Conservation (phyloP, 2,888 invertebrate genomes). For the Hypomecis punctinalis region DNA sequence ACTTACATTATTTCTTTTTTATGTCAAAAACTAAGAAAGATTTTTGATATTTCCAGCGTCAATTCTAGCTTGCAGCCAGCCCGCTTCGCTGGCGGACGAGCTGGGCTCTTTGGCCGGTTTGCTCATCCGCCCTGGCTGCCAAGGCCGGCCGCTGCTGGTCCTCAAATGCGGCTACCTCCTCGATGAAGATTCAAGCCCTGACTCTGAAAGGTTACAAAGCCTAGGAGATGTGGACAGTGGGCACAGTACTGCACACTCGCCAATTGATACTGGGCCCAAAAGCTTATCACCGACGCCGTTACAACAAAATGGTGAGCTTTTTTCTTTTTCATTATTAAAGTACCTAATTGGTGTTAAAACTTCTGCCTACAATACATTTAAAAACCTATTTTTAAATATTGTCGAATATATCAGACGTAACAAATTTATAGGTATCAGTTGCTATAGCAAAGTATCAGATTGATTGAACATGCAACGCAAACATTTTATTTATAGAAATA, state of each 20-base stretch:
- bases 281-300: slow-evolving; percentile 91
- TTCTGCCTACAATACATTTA: too few species aligned
- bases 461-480: too few species aligned
- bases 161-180: slow-evolving; percentile 90
- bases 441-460: too few species aligned
- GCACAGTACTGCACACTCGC: slow-evolving; percentile 96
- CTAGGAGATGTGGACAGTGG: slow-evolving; percentile 93
- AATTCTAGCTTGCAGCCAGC: slow-evolving; percentile 86
- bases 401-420: too few species aligned
- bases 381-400: neutral
- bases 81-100: slow-evolving; percentile 89
- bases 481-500: too few species aligned
- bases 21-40: neutral
- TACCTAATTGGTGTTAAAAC: too few species aligned
- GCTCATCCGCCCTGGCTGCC: slow-evolving; percentile 70
- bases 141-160: slow-evolving; percentile 86
- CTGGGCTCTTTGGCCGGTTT: slow-evolving; percentile 80
- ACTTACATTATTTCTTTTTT: neutral
- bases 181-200: slow-evolving; percentile 94
- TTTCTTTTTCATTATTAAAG: neutral
- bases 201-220: slow-evolving; percentile 92
- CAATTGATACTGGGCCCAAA: slow-evolving; percentile 92
- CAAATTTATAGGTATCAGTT: too few species aligned
- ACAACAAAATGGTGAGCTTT: slow-evolving; percentile 77
- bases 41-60: slow-evolving; percentile 80